phyloP scores from a whole-genome alignment of 2,888 invertebrate genomes.

The Mantis religiosa region DNA sequence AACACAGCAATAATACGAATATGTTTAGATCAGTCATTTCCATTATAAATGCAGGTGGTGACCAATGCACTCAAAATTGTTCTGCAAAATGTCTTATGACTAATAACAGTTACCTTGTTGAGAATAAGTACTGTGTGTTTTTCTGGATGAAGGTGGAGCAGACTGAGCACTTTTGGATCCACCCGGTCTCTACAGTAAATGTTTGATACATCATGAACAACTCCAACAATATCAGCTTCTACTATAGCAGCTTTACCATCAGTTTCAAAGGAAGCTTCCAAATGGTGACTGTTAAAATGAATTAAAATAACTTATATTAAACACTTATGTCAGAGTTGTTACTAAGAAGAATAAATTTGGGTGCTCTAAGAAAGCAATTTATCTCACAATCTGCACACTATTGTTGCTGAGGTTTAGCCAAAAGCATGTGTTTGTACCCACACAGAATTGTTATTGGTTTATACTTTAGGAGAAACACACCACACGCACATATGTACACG shows the following conservation, averaged over 20 bases:
- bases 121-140: conserved; percentile 68
- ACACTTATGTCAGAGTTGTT: neutral
- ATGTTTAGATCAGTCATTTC: too few species aligned
- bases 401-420: too few species aligned
- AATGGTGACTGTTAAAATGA: conserved; percentile 47
- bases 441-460: too few species aligned
- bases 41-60: too few species aligned
- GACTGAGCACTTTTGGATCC: conserved; percentile 63
- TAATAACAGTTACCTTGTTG: conserved; percentile 66
- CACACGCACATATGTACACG: too few species aligned
- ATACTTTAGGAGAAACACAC: too few species aligned
- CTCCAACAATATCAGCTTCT: conserved; percentile 76
- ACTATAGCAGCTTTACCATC: conserved; percentile 58
- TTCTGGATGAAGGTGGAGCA: conserved; percentile 59
- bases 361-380: neutral
- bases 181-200: conserved; percentile 62
- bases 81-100: neutral
- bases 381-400: neutral
- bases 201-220: conserved; percentile 81
- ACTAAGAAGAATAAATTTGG: conserved; percentile 3
- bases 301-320: conserved; percentile 7
- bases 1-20: too few species aligned
- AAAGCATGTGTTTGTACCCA: too few species aligned
- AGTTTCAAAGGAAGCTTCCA: conserved; percentile 55
- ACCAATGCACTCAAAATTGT: too few species aligned